Evolutionary conservation across 2,113 vertebrate species (phyloP).

Genomic region (Cyanoderma ruficeps): DNA sequence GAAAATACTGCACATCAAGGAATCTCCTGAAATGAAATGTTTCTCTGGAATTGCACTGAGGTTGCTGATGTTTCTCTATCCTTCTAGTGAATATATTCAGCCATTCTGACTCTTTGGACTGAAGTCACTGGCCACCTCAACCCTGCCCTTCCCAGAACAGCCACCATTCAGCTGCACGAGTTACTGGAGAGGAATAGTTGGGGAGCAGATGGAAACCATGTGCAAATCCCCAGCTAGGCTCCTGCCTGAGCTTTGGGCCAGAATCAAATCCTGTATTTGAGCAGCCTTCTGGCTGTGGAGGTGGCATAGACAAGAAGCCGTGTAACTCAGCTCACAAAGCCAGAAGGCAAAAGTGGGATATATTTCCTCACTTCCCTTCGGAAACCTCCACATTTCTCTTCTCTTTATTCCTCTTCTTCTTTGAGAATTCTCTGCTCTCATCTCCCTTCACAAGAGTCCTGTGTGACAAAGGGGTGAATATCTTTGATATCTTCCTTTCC

Average conservation of each 20-base stretch:
- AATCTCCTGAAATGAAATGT: not conserved
- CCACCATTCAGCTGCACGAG: not conserved
- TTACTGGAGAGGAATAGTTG: not conserved
- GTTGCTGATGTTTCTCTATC: not conserved
- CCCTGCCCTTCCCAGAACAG: not conserved
- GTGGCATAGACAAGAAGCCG: conserved; percentile 46
- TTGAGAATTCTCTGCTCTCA: not conserved
- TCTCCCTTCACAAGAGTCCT: not conserved
- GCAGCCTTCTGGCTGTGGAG: conserved; percentile 59
- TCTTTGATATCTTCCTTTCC: not conserved
- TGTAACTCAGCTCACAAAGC: conserved; percentile 35
- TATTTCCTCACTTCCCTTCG: not conserved
- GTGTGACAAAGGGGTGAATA: not conserved
- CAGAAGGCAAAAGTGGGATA: conserved; percentile 13
- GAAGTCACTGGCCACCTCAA: not conserved
- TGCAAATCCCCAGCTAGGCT: conserved; percentile 22
- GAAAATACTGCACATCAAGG: not conserved
- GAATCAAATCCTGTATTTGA: conserved; percentile 48
- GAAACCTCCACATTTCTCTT: not conserved
- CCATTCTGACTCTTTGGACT: not conserved
- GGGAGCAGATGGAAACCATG: conserved; percentile 39
- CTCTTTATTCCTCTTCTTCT: not conserved
- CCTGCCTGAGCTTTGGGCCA: conserved; percentile 41
- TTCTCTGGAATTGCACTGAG: not conserved
- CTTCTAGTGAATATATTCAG: not conserved